Evolutionary conservation across 2,113 vertebrate genomes (phyloP), one percentile per base, ranked within the genome.

Genomic region (Rafetus swinhoei): DNA sequence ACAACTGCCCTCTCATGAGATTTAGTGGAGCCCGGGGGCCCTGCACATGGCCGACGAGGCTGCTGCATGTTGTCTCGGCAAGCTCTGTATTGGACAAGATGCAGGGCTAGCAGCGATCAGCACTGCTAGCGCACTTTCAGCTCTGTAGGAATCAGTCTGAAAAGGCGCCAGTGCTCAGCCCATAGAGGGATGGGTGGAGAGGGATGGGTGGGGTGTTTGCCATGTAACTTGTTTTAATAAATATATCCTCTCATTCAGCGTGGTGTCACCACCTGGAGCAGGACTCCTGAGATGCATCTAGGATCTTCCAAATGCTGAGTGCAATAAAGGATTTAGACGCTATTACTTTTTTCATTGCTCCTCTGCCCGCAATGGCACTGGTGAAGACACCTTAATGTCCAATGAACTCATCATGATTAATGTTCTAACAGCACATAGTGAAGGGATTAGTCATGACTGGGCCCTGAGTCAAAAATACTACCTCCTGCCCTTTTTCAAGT

Each of bases 381-480:
- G 21, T 21, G 19, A 5, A 25, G 24, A 5, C 22, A 13, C 74
- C 25, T 29, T 69, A 81, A 82, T 53, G 21, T 2, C 21, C 81
- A 24, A 27, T 0, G 62, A 91, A 74, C 89, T 94, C 92, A 50
- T 57, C 88, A 55, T 85, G 76, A 92, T 81, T 62, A 86, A 55
- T 0, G 1, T 59, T 18, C 74, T 85, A 90, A 45, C 1, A 0
- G 82, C 59, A 57, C 15, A 22, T 94, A 19, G 83, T 91, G 35
- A 0, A 15, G 88, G 74, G 90, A 85, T 93, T 93, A 96, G 65
- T 95, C 95, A 96, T 65, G 2, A 0, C 39, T 0, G 2, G 93
- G 96, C 90, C 82, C 13, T 90, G 87, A 89, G 94, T 94, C 95
- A 94, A 95, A 77, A 65, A 89, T 69, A 94, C 92, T 25, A 60